phyloP scores from a whole-genome alignment of 2,113 vertebrate species.

The Neotoma lepida region DNA sequence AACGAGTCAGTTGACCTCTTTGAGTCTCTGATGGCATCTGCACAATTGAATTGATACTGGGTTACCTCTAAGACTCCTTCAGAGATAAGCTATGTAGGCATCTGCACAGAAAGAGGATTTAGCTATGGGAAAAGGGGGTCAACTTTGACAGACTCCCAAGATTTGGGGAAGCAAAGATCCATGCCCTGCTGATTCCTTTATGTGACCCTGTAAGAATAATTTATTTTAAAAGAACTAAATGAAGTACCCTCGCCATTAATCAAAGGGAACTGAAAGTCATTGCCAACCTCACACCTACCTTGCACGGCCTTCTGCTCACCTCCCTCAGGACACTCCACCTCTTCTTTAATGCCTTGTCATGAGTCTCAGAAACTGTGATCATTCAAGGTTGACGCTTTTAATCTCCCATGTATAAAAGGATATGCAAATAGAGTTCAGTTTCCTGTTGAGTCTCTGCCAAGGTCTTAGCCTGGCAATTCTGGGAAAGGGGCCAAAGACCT shows the following conservation, averaged over 20 bases:
- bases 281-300: constrained; percentile 67
- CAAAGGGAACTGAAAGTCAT: constrained; percentile 73
- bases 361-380: constrained; percentile 79
- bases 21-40: constrained; percentile 7
- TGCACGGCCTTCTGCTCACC: constrained; percentile 43
- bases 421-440: constrained; percentile 80
- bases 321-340: constrained; percentile 69
- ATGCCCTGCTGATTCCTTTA: constrained; percentile 35
- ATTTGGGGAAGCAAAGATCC: constrained; percentile 33
- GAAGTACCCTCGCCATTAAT: constrained; percentile 67
- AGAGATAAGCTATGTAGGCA: background rate
- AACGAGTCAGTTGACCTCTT: background rate
- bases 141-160: background rate
- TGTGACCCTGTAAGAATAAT: constrained; percentile 59
- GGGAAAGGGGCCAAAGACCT: constrained; percentile 74
- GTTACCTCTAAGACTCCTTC: background rate
- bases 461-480: constrained; percentile 80
- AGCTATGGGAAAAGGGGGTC: background rate
- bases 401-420: constrained; percentile 78
- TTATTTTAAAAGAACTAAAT: constrained; percentile 47
- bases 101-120: background rate
- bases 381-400: constrained; percentile 80
- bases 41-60: background rate
- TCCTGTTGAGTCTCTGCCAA: constrained; percentile 77
- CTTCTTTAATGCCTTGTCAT: constrained; percentile 73